A percentile compares a stretch with the other conserved stretches of the same genome.
Evolutionary conservation across 2,797 vertebrate genomes (phyloP).

Genomic region (Galaxias olidus): DNA sequence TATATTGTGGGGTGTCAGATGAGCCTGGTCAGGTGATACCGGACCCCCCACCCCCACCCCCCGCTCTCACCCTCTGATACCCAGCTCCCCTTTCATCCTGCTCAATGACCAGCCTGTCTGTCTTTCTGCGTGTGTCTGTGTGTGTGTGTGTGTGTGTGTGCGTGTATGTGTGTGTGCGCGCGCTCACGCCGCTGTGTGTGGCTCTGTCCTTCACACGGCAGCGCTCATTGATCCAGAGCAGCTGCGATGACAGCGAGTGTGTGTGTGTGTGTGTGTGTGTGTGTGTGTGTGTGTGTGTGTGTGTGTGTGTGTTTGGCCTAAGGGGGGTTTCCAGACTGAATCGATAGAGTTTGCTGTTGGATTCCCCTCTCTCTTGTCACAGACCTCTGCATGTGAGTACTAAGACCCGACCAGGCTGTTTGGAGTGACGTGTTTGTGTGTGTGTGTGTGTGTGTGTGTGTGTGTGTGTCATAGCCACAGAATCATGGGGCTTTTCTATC

Average conservation of each 20-base stretch:
- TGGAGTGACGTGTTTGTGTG: constrained; percentile 22
- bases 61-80: constrained; percentile 61
- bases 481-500: too few species aligned
- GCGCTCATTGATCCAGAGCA: constrained; percentile 70
- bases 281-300: constrained; percentile 44
- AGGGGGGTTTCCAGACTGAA: constrained; percentile 76
- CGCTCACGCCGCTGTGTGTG: constrained; percentile 53
- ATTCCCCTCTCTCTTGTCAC: constrained; percentile 76
- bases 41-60: constrained; percentile 51
- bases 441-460: constrained; percentile 30
- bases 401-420: constrained; percentile 54
- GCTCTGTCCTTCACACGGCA: constrained; percentile 68
- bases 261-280: constrained; percentile 28
- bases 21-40: constrained; percentile 69
- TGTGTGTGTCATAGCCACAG: neutral
- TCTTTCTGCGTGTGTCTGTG: constrained; percentile 11
- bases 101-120: constrained; percentile 34
- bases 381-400: constrained; percentile 66
- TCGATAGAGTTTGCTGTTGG: constrained; percentile 78
- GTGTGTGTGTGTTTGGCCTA: constrained; percentile 51
- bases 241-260: constrained; percentile 46
- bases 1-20: constrained; percentile 70
- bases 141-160: constrained; percentile 13
- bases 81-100: constrained; percentile 58
- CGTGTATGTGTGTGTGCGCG: neutral